Base-by-base conservation (phyloP, 2,113 vertebrate species). In the Electrona antarctica region DNA sequence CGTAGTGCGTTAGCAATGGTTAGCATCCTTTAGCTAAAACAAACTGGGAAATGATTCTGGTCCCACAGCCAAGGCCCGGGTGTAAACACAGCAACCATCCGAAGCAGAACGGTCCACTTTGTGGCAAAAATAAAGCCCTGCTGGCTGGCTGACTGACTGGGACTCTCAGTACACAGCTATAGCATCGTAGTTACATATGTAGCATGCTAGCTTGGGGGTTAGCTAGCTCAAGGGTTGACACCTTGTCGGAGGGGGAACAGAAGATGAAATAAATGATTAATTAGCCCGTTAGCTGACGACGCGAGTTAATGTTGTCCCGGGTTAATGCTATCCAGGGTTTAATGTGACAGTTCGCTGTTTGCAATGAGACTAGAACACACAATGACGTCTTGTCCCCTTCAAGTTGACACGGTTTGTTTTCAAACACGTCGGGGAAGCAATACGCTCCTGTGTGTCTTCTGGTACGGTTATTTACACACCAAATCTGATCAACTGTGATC, bases 1-100 rank as follows among this genome's bases (percentile, higher is more conserved):
- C 91, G 84, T 90, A 88, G 83, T 91, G 90, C 90, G 93, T 93
- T 41, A 92, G 90, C 80, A 56, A 4, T 83, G 86, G 87, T 6
- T 91, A 90, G 86, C 83, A 46, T 74, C 69, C 15, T 76, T 57
- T 91, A 91, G 90, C 90, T 71, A 71, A 77, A 67, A 41, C 48
- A 80, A 77, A 77, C 56, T 52, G 55, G 33, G 66, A 14, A 68
- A 80, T 64, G 14, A 63, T 75, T 80, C 33, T 76, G 69, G 60
- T 78, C 71, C 47, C 3, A 5, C 48, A n/a, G 29, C 4, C 10
- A 14, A 11, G 9, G 2, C 9, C 21, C 41, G 29, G 15, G 5
- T 12, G 57, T 66, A 65, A 76, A 82, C 76, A 67, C 62, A 7
- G 9, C 50, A 47, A 60, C n/a, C 64, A 60, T 57, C 58, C 0